Base-by-base conservation (phyloP, 2,888 invertebrate genomes). In the Folsomia candida region DNA sequence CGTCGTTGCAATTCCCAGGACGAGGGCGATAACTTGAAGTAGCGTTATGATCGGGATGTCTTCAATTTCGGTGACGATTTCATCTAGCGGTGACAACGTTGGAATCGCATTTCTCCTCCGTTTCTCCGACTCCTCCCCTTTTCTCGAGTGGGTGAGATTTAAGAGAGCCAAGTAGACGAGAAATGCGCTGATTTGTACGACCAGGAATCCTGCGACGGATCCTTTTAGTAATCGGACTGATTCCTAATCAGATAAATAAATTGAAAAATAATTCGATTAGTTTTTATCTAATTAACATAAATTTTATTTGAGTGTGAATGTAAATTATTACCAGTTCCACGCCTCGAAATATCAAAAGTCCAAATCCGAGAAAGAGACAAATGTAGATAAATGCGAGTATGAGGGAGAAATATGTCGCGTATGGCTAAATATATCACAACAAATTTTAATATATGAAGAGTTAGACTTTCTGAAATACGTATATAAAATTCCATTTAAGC, bases 321-420 rank as follows among this genome's bases (percentile, higher is more conserved):
- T n/a, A n/a, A n/a, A n/a, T n/a, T n/a, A n/a, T 2, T 68, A 72
- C 71, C 65, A 28, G 47, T 26, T 72, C 71, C 29, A 61, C 66
- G n/a, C 71, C 71, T 2, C 68, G 71, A 57, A 72, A 72, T 20
- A 72, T 61, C 20, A 72, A 24, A 1, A 72, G 57, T 26, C 71
- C 71, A 66, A 72, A 72, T 0, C 60, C 66, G 14, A 72, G 60
- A 28, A 72, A 72, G 6, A 72, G 62, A 11, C 59, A 51, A 22
- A 72, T 72, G 66, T 72, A 72, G 37, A 72, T 58, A 20, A 72
- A 69, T 0, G 71, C 68, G 61, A 72, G 26, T 20, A 72, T 72
- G 14, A 72, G 61, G 6, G 71, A 65, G 47, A 72, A 68, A 51
- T 72, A 72, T 2, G 71, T 72, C 2, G 71, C 68, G 22, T 72